Percentiles rank a stretch among this genome's conserved stretches.
phyloP scores from a whole-genome alignment of 2,888 invertebrate species.

The Rotaria sp. region DNA sequence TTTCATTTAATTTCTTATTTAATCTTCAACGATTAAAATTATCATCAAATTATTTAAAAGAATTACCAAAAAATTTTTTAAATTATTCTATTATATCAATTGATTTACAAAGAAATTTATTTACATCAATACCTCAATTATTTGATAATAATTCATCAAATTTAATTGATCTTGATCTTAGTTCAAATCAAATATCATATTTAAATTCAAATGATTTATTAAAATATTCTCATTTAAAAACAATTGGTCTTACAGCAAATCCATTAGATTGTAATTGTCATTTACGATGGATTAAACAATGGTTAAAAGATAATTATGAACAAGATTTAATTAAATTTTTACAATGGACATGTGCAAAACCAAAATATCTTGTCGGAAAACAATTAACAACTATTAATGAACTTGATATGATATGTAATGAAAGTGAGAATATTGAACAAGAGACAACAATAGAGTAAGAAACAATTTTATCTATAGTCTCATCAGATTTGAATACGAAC shows the following conservation, averaged over 20 bases:
- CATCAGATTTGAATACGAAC: too few relatives aligned
- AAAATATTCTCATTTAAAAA: slow-evolving; percentile 25
- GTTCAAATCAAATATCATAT: slow-evolving; percentile 29
- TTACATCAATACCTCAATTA: slow-evolving; percentile 28
- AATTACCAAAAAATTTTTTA: slow-evolving; percentile 6
- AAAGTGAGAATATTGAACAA: not conserved
- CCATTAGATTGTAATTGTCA: slow-evolving; percentile 33
- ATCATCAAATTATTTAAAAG: slow-evolving; percentile 32
- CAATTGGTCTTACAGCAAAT: slow-evolving; percentile 30
- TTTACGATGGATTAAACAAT: not conserved
- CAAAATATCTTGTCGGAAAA: not conserved
- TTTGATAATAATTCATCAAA: not conserved
- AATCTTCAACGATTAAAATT: slow-evolving; percentile 36
- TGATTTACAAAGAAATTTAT: slow-evolving; percentile 28
- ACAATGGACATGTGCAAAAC: slow-evolving; percentile 15
- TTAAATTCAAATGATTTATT: slow-evolving; percentile 29
- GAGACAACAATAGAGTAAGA: not conserved
- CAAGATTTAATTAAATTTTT: slow-evolving; percentile 6
- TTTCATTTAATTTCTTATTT: not conserved
- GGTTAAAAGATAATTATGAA: slow-evolving; percentile 1
- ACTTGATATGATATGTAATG: not conserved
- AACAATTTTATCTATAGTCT: too few relatives aligned
- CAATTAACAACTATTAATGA: not conserved
- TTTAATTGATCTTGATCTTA: slow-evolving; percentile 25
- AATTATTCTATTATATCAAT: not conserved